phyloP scores from a whole-genome alignment of 2,888 invertebrate species.

The Norana najaformis region DNA sequence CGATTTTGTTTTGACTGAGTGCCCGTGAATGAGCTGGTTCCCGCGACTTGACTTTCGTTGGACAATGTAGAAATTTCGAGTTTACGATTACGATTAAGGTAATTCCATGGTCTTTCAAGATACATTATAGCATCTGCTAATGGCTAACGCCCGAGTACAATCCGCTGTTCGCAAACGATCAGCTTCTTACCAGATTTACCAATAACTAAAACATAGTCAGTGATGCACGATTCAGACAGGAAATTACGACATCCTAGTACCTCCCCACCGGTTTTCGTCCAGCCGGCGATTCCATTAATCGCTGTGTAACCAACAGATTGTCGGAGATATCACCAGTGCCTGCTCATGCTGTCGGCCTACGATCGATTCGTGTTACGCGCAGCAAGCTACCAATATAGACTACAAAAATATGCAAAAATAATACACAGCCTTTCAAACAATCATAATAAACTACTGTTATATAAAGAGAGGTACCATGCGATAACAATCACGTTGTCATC shows the following conservation, averaged over 20 bases:
- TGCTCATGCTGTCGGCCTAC: not conserved
- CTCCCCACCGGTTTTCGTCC: not conserved
- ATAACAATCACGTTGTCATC: not conserved
- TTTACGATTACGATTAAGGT: not conserved
- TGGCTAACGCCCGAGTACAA: not conserved
- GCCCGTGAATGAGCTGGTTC: too few species aligned
- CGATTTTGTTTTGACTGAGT: too few species aligned
- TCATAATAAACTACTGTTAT: not conserved
- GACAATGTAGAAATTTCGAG: too few species aligned
- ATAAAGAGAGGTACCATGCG: not conserved
- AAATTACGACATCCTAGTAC: not conserved
- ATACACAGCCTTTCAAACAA: not conserved
- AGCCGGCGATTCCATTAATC: not conserved
- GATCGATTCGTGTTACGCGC: not conserved
- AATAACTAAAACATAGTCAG: not conserved
- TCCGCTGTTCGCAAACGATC: not conserved
- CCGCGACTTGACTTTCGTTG: too few species aligned
- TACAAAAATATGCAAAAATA: not conserved
- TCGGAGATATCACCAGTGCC: not conserved
- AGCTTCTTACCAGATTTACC: not conserved
- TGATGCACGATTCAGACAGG: not conserved
- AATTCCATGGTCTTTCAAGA: not conserved
- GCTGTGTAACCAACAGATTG: not conserved
- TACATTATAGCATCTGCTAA: not conserved
- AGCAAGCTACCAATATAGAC: not conserved